Evolutionary conservation across 2,888 invertebrate species (phyloP), one percentile per base, ranked within the genome.

Genomic region (Atethmia centrago): DNA sequence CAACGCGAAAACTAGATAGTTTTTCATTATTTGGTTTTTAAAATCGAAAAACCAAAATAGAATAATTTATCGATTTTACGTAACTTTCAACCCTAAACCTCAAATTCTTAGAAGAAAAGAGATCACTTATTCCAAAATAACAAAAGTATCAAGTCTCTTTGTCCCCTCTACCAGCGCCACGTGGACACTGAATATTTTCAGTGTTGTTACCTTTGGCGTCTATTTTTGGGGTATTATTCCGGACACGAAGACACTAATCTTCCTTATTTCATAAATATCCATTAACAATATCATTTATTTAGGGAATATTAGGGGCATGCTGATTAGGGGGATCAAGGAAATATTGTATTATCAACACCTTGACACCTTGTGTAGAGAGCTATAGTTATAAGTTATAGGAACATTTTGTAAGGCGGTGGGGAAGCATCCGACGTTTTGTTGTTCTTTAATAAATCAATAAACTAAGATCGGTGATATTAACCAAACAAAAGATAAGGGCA

Each of bases 201-300:
- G 90, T 90, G 89, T 90, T 90, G 90, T 89, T 90, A 87, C 78
- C 45, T 78, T 85, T 66, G 73, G 70, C 82, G 85, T 90, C 87
- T 91, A 90, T 90, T 91, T 92, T 92, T 85, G 86, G 89, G 90
- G 89, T 87, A 89, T 85, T 91, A 95, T 94, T 94, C 93, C 85
- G 92, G 91, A 93, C 94, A 95, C 93, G 93, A 87, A 65, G 84
- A 81, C 82, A 84, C 83, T 88, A 85, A 86, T 84, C 85, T 82
- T 84, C 79, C 77, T 85, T 88, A 88, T 88, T 88, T 84, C 85
- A 90, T 85, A 88, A 86, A 88, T 85, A 86, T 85, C 74, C 83
- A 82, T 83, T 83, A 83, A 80, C 78, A 75, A 77, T 82, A 87
- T 78, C 76, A 71, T 73, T 70, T 74, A 67, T 83, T 66, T 75